Evolutionary conservation across 2,113 vertebrate species (phyloP), one percentile per base, ranked within the genome.

Genomic region (Antigone vipio): DNA sequence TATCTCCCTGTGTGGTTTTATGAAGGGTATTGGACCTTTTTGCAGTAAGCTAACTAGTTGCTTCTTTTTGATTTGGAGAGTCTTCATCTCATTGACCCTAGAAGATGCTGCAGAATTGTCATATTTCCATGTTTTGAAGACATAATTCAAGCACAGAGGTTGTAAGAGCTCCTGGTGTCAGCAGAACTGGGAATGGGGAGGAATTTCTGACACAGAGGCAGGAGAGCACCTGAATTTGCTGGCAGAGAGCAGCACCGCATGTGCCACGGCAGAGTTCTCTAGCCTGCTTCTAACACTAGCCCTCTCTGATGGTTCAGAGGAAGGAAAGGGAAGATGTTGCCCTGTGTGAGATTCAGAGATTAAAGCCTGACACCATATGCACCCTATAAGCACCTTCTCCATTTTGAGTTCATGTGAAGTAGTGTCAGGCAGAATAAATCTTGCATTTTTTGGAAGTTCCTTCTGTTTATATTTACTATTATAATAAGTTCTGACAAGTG

Each of bases 391-490:
- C 35, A 72, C 34, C 24, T 81, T 81, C 69, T 92, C 49, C 8
- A 2, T 81, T 84, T 91, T 64, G 6, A 15, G 44, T 85, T 74
- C 13, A 3, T 52, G 40, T 53, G 42, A 79, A 63, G 60, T 63
- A 30, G 53, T 34, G 16, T 73, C 62, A 89, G 62, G 52, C 23
- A 88, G 85, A 64, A 62, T n/a, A 92, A 87, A 76, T 85, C 69
- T 35, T 85, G 14, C 44, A 59, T 78, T 29, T 49, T 56, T 94
- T 92, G 64, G 40, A 93, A 85, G 62, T 82, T 85, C 30, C 52
- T 93, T 89, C 78, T 94, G 58, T 88, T 95, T 79, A 22, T 90
- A 56, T 89, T 93, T 91, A 68, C 69, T 75, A 6, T 85, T 67
- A 22, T 52, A 87, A 45, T 87, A 58, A 93, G 26, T 85, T 93